Base-by-base conservation (phyloP, 2,113 vertebrate genomes). In the Paramisgurnus dabryanus region DNA sequence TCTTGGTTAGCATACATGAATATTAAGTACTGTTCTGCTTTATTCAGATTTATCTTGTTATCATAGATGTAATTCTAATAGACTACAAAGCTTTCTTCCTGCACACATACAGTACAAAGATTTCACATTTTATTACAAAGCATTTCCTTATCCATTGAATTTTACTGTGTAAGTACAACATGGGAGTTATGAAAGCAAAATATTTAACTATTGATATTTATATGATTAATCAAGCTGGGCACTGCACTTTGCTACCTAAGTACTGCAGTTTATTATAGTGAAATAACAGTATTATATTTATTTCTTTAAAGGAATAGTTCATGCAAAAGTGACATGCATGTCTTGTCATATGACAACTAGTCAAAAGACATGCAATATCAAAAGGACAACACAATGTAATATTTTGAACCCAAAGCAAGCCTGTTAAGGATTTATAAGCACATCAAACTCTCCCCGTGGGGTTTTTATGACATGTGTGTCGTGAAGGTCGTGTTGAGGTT, bases 1-100 rank as follows among this genome's bases (percentile, higher is more conserved):
- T 18, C 27, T 80, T 27, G 17, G 18, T 60, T 67, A 55, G 53
- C 27, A 39, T 65, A 65, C n/a, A 55, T 66, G 82, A 80, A 83
- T 80, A 77, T 47, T 68, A 83, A 83, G 58, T 64, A 60, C 39
- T 70, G 43, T 22, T 11, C 45, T 68, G 40, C 72, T 80, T 83
- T 83, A 58, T 77, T 67, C 15, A 57, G 66, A 72, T 67, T 72
- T 83, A 78, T 57, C 57, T 78, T 65, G 72, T 41, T 71, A 49
- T 80, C 78, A 39, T 76, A 69, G 64, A 65, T 58, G 18, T 57
- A 75, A 76, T 64, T 58, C 63, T 74, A 60, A 83, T 68, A 71
- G 60, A 41, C 53, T 27, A 3, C 73, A 80, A 76, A 61, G 82
- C 58, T 58, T 67, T 39, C 47, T 78, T 76, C 68, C 70, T 43